Conservation (phyloP, 2,888 invertebrate genomes). For the Drosophila yooni region DNA sequence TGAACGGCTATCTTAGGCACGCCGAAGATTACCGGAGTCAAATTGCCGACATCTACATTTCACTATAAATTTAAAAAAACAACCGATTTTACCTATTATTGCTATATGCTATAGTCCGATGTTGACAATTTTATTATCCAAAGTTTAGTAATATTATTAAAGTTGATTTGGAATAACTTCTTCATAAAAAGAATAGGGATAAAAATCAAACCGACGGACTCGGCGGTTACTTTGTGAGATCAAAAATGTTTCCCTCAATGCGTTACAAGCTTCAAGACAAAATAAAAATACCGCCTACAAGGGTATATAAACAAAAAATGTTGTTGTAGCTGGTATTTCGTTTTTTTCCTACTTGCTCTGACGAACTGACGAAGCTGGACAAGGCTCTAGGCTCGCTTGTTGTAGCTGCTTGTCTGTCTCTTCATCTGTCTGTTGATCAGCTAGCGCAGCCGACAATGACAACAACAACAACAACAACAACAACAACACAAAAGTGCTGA, state of each 20-base stretch:
- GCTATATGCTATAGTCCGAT: neutral
- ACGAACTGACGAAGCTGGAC: conserved; percentile 67
- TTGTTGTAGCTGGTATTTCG: conserved; percentile 28
- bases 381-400: conserved; percentile 57
- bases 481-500: conserved; percentile 55
- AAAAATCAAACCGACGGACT: neutral
- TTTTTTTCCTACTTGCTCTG: conserved; percentile 33
- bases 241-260: neutral
- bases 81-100: neutral
- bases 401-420: conserved; percentile 45
- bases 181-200: neutral
- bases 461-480: conserved; percentile 32
- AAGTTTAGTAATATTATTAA: neutral
- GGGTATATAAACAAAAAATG: conserved; percentile 14
- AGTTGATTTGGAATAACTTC: neutral
- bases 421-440: conserved; percentile 61
- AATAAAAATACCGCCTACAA: neutral
- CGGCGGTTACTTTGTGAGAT: conserved; percentile 5
- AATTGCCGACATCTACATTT: conserved; percentile 1
- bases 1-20: conserved; percentile 1
- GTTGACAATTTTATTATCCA: too few species aligned
- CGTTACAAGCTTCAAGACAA: neutral
- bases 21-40: neutral
- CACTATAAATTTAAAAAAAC: neutral
- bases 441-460: conserved; percentile 66